phyloP scores from a whole-genome alignment of 2,888 invertebrate genomes.

The Drosophila ezoana region DNA sequence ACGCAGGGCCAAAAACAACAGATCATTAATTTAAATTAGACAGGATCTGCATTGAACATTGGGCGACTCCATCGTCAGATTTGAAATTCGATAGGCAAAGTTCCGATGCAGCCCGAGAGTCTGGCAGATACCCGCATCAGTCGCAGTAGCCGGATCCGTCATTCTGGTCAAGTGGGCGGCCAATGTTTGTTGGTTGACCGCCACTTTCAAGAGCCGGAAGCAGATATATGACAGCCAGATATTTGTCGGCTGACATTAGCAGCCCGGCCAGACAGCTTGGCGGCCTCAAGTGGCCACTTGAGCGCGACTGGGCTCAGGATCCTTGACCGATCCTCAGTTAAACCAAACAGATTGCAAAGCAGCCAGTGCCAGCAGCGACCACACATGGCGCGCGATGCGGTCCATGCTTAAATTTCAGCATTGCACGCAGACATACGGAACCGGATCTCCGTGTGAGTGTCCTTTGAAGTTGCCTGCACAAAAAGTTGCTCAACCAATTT shows the following conservation, averaged over 20 bases:
- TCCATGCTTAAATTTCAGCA: constrained; percentile 31
- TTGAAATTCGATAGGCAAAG: constrained; percentile 72
- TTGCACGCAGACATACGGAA: constrained; percentile 33
- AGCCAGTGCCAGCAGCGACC: constrained; percentile 32
- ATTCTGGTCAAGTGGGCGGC: constrained; percentile 64
- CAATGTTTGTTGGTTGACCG: constrained; percentile 74
- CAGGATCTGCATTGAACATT: background rate
- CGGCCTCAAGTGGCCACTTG: constrained; percentile 74
- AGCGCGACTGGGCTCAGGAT: constrained; percentile 25
- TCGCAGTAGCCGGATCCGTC: constrained; percentile 30
- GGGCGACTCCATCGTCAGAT: constrained; percentile 39
- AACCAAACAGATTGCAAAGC: background rate
- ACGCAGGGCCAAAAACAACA: constrained; percentile 37
- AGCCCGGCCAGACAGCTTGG: constrained; percentile 67
- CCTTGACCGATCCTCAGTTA: constrained; percentile 6
- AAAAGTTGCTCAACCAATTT: constrained; percentile 2
- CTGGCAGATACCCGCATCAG: constrained; percentile 44
- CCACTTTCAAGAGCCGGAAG: constrained; percentile 65
- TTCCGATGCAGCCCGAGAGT: constrained; percentile 64
- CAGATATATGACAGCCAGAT: constrained; percentile 21
- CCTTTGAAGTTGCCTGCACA: constrained; percentile 45
- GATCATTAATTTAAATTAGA: constrained; percentile 55
- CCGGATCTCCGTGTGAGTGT: constrained; percentile 30
- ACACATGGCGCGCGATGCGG: constrained; percentile 45
- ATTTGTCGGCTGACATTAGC: constrained; percentile 34